These are phyloP conservation scores for Heliconius sara DNA, from an alignment of 2,888 invertebrate genomes.

Conservation along the genomic window DNA sequence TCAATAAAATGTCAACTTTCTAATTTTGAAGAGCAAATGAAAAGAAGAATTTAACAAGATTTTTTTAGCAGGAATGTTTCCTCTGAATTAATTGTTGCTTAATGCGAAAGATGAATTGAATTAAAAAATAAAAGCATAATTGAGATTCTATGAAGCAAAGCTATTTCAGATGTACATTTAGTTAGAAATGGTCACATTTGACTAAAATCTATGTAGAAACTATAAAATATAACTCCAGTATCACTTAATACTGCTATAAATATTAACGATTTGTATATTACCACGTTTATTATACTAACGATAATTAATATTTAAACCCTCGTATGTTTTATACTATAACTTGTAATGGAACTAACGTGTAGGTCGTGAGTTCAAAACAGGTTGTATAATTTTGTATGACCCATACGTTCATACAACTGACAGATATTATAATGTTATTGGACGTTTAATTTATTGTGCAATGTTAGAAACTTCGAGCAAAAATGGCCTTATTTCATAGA, in stretches of 20 bases:
- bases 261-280: constrained; percentile 51
- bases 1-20: not conserved
- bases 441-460: not conserved
- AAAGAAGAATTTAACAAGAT: no score
- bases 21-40: not conserved
- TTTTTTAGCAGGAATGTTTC: no score
- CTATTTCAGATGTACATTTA: constrained; percentile 5
- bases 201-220: constrained; percentile 17
- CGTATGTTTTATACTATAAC: constrained; percentile 13
- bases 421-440: not conserved
- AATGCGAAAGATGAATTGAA: no score
- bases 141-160: no score
- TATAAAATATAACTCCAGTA: constrained; percentile 14
- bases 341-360: not conserved
- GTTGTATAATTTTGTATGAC: not conserved
- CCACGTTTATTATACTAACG: constrained; percentile 39
- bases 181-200: not conserved
- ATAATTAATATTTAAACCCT: constrained; percentile 1
- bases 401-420: not conserved
- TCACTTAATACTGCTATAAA: constrained; percentile 33
- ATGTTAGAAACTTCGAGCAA: not conserved
- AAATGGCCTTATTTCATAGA: not conserved
- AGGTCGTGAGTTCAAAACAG: not conserved
- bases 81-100: no score
- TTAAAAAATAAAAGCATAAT: no score